Base-by-base conservation (phyloP, 2,797 vertebrate species). In the Acrocephalus scirpaceus region DNA sequence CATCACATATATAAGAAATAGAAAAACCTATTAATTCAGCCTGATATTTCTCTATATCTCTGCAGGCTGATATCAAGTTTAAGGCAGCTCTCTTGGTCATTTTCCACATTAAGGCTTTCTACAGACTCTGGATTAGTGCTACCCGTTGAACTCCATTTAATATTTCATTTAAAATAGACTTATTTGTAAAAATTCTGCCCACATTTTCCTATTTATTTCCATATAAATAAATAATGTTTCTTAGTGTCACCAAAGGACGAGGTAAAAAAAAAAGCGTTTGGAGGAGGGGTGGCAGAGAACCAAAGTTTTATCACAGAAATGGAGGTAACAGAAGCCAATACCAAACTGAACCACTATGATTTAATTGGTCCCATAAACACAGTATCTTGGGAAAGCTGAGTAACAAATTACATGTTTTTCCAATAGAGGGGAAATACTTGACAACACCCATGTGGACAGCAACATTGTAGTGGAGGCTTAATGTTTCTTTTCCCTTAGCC, bases 381-480 rank as follows among this genome's bases (percentile, higher is more conserved):
- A 29, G 17, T n/a, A 57, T 34, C 13, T 32, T 48, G 36, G 25
- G 32, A 71, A 78, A 78, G 50, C 0, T 16, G 18, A 88, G 12
- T 62, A 66, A 72, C 13, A 82, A 64, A 64, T 14, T 7, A 64
- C 16, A 36, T 5, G 2, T 5, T 29, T 20, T 27, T 65, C 18
- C 20, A 45, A 2, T 2, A 11, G 10, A 47, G 7, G 5, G 9
- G 3, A 32, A 80, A 47, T 9, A 67, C 10, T 18, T 50, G 32
- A 32, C 21, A 82, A 38, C 15, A 65, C 32, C 32, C 25, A 29
- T 11, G 26, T 29, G 51, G 26, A 22, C 65, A 80, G n/a, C 20
- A 90, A 72, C 4, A 30, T 0, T n/a, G 20, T 2, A 45, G 2
- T 2, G 13, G 20, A 86, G 14, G 19, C 29, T 45, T 64, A 13